Percentiles rank a stretch among this genome's conserved stretches.
These are phyloP conservation scores for Hypolimnas misippus DNA, from an alignment of 2,888 invertebrate species.

Conservation along the genomic window DNA sequence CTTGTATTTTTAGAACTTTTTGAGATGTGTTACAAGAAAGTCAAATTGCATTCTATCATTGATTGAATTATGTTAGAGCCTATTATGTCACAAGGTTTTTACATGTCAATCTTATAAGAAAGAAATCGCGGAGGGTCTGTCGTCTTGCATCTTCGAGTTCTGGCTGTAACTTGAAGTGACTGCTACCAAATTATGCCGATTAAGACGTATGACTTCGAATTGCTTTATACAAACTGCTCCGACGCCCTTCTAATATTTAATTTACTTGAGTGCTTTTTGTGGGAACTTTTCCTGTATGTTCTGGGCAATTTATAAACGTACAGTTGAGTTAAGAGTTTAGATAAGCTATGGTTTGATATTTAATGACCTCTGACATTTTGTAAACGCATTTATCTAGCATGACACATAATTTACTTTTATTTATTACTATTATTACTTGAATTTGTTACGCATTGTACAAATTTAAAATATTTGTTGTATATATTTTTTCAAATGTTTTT, in stretches of 20 bases:
- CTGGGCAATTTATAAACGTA: slow-evolving; percentile 79
- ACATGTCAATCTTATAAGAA: slow-evolving; percentile 59
- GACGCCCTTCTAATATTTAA: slow-evolving; percentile 78
- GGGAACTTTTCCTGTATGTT: slow-evolving; percentile 73
- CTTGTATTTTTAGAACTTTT: neutral
- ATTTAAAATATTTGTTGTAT: neutral
- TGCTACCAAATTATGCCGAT: slow-evolving; percentile 77
- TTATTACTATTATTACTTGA: neutral
- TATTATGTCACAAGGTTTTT: slow-evolving; percentile 53
- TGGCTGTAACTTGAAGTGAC: slow-evolving; percentile 69
- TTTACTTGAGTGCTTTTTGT: slow-evolving; percentile 81
- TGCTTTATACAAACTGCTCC: slow-evolving; percentile 64
- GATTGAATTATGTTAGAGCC: slow-evolving; percentile 41
- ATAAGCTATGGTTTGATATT: slow-evolving; percentile 63
- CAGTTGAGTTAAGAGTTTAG: slow-evolving; percentile 70
- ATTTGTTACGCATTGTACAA: neutral
- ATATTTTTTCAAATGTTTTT: slow-evolving; percentile 8
- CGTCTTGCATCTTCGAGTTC: slow-evolving; percentile 61
- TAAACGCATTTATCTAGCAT: slow-evolving; percentile 6
- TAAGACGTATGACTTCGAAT: slow-evolving; percentile 79
- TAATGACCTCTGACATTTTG: slow-evolving; percentile 45
- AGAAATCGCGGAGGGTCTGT: slow-evolving; percentile 68
- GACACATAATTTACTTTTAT: slow-evolving; percentile 18
- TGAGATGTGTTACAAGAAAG: slow-evolving; percentile 16
- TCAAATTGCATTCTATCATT: slow-evolving; percentile 31